Evolutionary conservation across 2,797 vertebrate species (phyloP).

Genomic region (Acipenser transmontanus): DNA sequence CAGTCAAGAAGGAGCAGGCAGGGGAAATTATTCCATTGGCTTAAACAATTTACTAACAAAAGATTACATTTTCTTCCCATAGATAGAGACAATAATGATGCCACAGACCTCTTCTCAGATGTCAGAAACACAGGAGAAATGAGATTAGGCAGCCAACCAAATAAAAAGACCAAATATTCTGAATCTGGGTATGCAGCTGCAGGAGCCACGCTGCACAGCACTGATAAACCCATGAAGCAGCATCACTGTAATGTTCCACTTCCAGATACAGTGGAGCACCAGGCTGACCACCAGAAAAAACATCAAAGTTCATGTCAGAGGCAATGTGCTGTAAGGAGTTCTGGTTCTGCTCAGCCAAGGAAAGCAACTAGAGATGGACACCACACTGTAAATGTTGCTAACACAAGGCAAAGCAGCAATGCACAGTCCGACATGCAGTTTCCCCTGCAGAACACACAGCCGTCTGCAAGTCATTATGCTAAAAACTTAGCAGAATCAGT

Average conservation of each 20-base stretch:
- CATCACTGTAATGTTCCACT: slow-evolving; percentile 29
- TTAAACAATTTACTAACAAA: neutral
- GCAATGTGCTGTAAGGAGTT: too few species aligned
- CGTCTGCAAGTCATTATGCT: slow-evolving; percentile 79
- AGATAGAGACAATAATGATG: slow-evolving; percentile 67
- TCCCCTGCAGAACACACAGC: slow-evolving; percentile 43
- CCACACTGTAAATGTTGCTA: slow-evolving; percentile 1
- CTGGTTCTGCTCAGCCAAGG: slow-evolving; percentile 21
- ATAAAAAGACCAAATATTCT: slow-evolving; percentile 40
- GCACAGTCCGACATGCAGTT: slow-evolving; percentile 23
- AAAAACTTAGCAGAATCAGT: slow-evolving; percentile 91
- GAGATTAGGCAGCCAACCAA: slow-evolving; percentile 50
- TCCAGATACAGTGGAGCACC: slow-evolving; percentile 9
- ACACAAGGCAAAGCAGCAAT: slow-evolving; percentile 16
- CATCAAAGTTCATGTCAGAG: neutral
- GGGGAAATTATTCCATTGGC: too few species aligned
- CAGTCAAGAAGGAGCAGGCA: too few species aligned
- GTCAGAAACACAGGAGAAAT: slow-evolving; percentile 47
- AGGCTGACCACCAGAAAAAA: slow-evolving; percentile 8
- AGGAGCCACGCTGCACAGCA: slow-evolving; percentile 6
- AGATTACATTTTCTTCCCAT: slow-evolving; percentile 31
- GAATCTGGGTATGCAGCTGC: too few species aligned
- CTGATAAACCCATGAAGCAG: slow-evolving; percentile 25
- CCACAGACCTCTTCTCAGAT: slow-evolving; percentile 45
- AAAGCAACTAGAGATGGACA: slow-evolving; percentile 30